A percentile compares a stretch with the other conserved stretches of the same genome.
Conservation (phyloP, 2,113 vertebrate species). For the Mastomys natalensis region DNA sequence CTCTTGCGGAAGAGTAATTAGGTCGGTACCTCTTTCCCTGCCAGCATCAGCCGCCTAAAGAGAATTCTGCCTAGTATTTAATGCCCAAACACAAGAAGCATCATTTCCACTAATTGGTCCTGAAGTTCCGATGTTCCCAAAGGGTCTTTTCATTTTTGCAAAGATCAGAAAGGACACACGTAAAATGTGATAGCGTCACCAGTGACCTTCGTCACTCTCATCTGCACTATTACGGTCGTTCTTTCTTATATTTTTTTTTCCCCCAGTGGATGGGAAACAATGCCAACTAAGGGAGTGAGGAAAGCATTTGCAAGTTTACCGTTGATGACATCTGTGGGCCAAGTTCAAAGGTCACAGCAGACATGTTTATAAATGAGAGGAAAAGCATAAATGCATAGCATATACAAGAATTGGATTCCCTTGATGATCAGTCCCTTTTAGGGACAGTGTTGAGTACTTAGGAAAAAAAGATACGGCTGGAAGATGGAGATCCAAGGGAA, state of each 20-base stretch:
- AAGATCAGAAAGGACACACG: conserved; percentile 84
- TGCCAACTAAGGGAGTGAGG: conserved; percentile 75
- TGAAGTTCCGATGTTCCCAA: conserved; percentile 88
- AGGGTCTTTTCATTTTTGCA: conserved; percentile 86
- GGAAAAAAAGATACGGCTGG: conserved; percentile 45
- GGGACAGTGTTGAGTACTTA: neutral
- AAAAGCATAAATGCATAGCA: conserved; percentile 21
- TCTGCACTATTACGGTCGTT: conserved; percentile 76
- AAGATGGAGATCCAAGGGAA: conserved; percentile 65
- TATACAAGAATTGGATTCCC: conserved; percentile 34
- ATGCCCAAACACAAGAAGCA: conserved; percentile 87
- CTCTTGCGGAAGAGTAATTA: conserved; percentile 90
- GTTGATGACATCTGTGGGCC: conserved; percentile 69
- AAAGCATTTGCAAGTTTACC: conserved; percentile 77
- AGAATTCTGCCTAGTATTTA: conserved; percentile 88
- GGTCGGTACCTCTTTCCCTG: conserved; percentile 89
- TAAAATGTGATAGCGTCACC: conserved; percentile 84
- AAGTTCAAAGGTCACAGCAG: conserved; percentile 65
- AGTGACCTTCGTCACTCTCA: conserved; percentile 77
- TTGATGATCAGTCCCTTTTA: neutral
- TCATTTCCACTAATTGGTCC: conserved; percentile 90
- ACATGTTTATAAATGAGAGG: conserved; percentile 55
- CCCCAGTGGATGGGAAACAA: conserved; percentile 75
- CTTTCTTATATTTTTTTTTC: conserved; percentile 81
- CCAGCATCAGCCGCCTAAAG: conserved; percentile 87